phyloP scores from a whole-genome alignment of 2,888 invertebrate species.

The Trachelus tabidus region DNA sequence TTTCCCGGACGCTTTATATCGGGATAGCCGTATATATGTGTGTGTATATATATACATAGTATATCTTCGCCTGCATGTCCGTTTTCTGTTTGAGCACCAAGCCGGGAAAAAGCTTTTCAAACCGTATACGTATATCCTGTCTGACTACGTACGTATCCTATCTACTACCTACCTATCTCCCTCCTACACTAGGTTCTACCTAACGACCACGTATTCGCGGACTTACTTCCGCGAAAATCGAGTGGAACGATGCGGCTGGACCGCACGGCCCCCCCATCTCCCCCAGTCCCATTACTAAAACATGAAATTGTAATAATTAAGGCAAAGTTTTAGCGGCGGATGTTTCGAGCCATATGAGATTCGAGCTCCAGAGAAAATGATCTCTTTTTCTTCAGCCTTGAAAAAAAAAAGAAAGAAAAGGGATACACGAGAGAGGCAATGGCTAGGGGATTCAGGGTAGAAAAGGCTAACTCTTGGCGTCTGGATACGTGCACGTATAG shows the following conservation, averaged over 20 bases:
- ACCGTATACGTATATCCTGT: slow-evolving; percentile 19
- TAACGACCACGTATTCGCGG: background rate
- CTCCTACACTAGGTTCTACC: background rate
- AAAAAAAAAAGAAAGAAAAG: background rate
- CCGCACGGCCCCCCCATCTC: background rate
- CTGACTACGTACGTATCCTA: slow-evolving; percentile 1
- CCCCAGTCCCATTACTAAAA: slow-evolving; percentile 10
- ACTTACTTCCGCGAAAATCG: slow-evolving; percentile 9
- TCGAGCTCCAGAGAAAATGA: background rate
- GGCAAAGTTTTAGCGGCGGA: slow-evolving; percentile 29
- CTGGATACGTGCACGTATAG: background rate
- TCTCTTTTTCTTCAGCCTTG: background rate
- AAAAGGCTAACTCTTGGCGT: background rate
- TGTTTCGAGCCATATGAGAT: background rate
- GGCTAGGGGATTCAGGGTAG: background rate
- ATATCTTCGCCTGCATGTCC: slow-evolving; percentile 29
- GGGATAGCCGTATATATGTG: slow-evolving; percentile 26
- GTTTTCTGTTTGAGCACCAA: slow-evolving; percentile 34
- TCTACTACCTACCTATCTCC: background rate
- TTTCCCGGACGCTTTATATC: slow-evolving; percentile 14
- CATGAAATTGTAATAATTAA: slow-evolving; percentile 44
- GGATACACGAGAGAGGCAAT: background rate
- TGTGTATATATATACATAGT: slow-evolving; percentile 6
- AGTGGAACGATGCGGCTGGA: slow-evolving; percentile 15
- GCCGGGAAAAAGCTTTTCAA: slow-evolving; percentile 40